These are phyloP conservation scores for Lagorchestes hirsutus DNA, from an alignment of 2,797 vertebrate species.

Conservation along the genomic window DNA sequence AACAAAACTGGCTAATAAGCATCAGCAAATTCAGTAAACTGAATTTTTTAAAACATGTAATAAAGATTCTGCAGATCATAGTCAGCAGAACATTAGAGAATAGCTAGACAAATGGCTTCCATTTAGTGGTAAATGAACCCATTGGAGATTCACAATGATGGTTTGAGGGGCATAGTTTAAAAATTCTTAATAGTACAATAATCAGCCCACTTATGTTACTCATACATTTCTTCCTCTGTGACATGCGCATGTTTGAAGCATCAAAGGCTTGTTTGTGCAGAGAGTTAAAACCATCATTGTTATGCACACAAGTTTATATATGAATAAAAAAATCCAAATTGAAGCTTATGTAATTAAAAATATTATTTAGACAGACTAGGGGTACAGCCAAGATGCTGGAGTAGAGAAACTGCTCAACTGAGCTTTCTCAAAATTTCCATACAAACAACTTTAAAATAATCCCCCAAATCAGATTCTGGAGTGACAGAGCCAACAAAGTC, in stretches of 20 bases:
- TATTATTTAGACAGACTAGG: background rate
- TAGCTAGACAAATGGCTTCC: background rate
- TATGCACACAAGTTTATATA: background rate
- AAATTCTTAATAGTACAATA: background rate
- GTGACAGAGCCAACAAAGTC: too few species aligned
- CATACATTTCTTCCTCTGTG: background rate
- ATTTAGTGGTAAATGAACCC: background rate
- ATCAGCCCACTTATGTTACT: background rate
- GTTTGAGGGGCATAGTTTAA: background rate
- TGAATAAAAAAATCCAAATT: background rate
- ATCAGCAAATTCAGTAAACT: slow-evolving; percentile 27
- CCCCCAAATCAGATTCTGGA: too few species aligned
- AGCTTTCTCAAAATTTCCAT: background rate
- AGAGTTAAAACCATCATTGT: background rate
- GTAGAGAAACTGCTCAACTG: background rate
- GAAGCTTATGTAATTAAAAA: background rate
- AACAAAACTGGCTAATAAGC: slow-evolving; percentile 18
- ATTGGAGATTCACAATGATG: background rate
- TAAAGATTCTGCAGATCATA: background rate
- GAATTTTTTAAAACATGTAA: slow-evolving; percentile 45
- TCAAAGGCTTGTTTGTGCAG: background rate
- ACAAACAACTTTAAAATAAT: background rate
- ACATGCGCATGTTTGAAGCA: background rate
- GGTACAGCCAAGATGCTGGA: background rate
- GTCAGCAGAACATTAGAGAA: background rate